Evolutionary conservation across 1,140 invertebrate species (phyloP), one percentile per base, ranked within the genome.

Genomic region (Reticulitermes speratus): DNA sequence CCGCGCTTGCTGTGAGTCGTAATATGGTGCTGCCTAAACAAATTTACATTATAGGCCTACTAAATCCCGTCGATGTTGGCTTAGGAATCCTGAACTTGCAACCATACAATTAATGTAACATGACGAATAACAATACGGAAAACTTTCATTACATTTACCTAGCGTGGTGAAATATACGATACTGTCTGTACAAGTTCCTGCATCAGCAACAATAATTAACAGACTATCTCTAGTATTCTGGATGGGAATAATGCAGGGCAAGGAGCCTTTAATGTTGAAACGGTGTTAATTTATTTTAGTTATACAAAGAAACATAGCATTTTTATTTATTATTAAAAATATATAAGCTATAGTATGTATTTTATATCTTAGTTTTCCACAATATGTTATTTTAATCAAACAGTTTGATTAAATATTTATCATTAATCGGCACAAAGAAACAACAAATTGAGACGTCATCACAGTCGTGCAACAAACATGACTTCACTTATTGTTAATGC

Each of bases 301-400:
- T 75, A 30, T 83, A 83, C 82, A 83, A 83, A 83, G 82, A 83
- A 48, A 83, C 82, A 83, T 48, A 83, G 38, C 82, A 48, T 83
- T 48, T 32, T 83, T 48, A 48, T 83, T 83, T 83, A 83, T 83
- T 83, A 83, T 83, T 83, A 84, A 84, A 55, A 84, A 84, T 84
- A 84, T 48, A 84, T 45, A 52, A 52, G 83, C 83, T 84, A 45
- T 84, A 25, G n/a, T 45, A 52, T 84, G 48, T n/a, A 48, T 44
- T 48, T 81, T 48, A n/a, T 30, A 75, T 75, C 65, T 75, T 75
- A 75, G 30, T 75, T 75, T 25, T 75, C 65, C 65, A 75, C 65
- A 75, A 75, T 69, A 69, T 65, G 19, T 65, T 75, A 75, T 75
- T 75, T 75, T 75, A 75, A 75, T 75, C n/a, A 75, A 75, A 30